Conservation (phyloP, 2,797 vertebrate genomes). For the Eupleurogrammus muticus region DNA sequence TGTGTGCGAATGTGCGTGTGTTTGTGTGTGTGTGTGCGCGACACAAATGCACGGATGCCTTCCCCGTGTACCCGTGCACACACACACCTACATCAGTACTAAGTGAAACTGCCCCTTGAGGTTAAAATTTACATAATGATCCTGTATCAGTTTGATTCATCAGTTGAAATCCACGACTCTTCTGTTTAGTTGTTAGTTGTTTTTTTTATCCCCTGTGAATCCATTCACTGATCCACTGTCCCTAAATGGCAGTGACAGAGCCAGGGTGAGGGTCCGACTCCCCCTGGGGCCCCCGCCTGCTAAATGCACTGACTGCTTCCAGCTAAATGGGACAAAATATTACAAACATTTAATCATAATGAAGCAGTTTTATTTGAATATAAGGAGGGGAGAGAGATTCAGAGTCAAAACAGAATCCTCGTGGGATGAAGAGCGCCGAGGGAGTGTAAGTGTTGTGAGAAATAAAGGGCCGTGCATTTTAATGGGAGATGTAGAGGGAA, state of each 20-base stretch:
- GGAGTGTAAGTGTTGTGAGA: constrained; percentile 35
- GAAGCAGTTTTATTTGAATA: constrained; percentile 32
- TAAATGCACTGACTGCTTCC: constrained; percentile 39
- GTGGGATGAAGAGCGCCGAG: constrained; percentile 1
- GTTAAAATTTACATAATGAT: constrained; percentile 75
- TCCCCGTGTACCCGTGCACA: neutral
- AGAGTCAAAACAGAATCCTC: constrained; percentile 34
- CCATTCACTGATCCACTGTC: constrained; percentile 57
- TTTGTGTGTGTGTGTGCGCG: constrained; percentile 1
- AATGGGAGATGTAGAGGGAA: constrained; percentile 12
- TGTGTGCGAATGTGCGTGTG: constrained; percentile 13
- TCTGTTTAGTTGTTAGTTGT: constrained; percentile 7
- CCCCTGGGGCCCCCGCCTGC: constrained; percentile 36
- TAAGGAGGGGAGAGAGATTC: constrained; percentile 16
- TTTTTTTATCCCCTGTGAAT: constrained; percentile 45
- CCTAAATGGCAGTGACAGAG: constrained; percentile 50
- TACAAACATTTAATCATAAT: constrained; percentile 57
- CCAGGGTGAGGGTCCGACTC: constrained; percentile 59
- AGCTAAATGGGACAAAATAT: constrained; percentile 47
- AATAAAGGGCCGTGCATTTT: constrained; percentile 23
- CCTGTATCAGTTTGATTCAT: constrained; percentile 73
- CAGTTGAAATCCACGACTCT: constrained; percentile 43
- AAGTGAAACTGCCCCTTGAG: constrained; percentile 63
- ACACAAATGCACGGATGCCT: constrained; percentile 2
- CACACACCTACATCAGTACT: constrained; percentile 31